Percentiles rank a stretch among this genome's conserved stretches.
Evolutionary conservation across 2,797 vertebrate genomes (phyloP).

Genomic region (Pseudomugil tenellus): DNA sequence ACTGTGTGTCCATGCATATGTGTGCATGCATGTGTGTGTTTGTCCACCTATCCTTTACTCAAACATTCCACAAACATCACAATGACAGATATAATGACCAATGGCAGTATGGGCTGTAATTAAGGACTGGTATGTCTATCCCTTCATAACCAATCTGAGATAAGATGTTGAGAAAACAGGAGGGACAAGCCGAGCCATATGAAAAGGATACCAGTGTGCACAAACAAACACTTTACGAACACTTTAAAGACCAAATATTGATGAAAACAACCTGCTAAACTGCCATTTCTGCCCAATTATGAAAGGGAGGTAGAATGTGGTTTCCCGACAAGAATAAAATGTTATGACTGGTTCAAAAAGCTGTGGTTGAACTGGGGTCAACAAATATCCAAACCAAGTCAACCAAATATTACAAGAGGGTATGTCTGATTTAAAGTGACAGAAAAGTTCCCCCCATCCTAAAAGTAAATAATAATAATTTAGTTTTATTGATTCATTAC

Average conservation of each 20-base stretch:
- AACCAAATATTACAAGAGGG: constrained; percentile 19
- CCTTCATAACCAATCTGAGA: constrained; percentile 67
- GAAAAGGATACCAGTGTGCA: constrained; percentile 11
- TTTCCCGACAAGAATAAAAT: constrained; percentile 36
- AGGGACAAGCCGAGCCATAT: constrained; percentile 36
- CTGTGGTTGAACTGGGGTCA: constrained; percentile 39
- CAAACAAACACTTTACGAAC: constrained; percentile 3
- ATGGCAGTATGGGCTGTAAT: constrained; percentile 63
- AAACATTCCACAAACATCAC: constrained; percentile 53
- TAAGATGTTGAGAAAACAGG: constrained; percentile 24
- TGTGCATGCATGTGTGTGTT: constrained; percentile 11
- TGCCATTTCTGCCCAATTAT: constrained; percentile 32
- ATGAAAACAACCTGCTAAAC: constrained; percentile 38
- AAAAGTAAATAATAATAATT: background rate
- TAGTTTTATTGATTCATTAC: background rate
- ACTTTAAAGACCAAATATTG: constrained; percentile 9
- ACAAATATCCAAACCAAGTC: background rate
- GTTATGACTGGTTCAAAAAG: constrained; percentile 30
- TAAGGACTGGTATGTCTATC: constrained; percentile 45
- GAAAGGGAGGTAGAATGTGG: constrained; percentile 20
- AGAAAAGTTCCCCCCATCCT: background rate
- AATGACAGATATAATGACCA: constrained; percentile 62
- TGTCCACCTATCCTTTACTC: constrained; percentile 46
- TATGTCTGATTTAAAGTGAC: background rate
- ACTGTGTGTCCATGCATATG: constrained; percentile 11